Evolutionary conservation across 2,888 invertebrate genomes (phyloP).

Genomic region (Cephus nigrinus): DNA sequence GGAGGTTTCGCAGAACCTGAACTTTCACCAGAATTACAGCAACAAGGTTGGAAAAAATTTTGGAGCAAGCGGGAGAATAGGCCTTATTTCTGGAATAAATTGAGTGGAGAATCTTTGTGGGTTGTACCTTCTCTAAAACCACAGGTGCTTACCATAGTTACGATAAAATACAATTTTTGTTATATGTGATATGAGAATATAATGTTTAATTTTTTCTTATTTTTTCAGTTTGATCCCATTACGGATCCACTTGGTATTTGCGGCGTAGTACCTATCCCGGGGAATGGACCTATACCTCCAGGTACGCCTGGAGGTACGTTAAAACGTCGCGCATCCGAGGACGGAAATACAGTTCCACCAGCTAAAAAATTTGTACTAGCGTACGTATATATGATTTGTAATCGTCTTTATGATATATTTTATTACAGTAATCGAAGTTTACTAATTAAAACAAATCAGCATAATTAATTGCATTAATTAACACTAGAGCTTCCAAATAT

Average conservation of each 20-base stretch:
- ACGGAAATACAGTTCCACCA: conserved; percentile 77
- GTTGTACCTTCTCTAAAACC: conserved; percentile 88
- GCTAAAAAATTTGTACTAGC: conserved; percentile 88
- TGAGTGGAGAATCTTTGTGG: conserved; percentile 97
- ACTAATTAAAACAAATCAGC: too few species aligned
- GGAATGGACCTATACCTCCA: conserved; percentile 63
- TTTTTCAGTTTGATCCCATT: conserved; percentile 82
- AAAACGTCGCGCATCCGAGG: conserved; percentile 84
- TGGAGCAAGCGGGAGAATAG: conserved; percentile 97
- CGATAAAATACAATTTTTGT: neutral
- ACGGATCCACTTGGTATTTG: conserved; percentile 92
- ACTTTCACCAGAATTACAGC: conserved; percentile 76
- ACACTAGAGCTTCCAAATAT: too few species aligned
- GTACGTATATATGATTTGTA: conserved; percentile 58
- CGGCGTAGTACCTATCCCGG: conserved; percentile 61
- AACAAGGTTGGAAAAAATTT: conserved; percentile 96
- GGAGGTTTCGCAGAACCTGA: conserved; percentile 62
- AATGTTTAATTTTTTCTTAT: neutral
- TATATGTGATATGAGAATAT: neutral
- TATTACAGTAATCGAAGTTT: too few species aligned
- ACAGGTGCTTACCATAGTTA: conserved; percentile 64
- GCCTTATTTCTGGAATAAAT: conserved; percentile 96
- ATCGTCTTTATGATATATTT: conserved; percentile 8
- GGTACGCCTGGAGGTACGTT: conserved; percentile 68
- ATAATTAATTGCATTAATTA: too few species aligned